Base-by-base conservation (phyloP, 2,797 vertebrate genomes). In the Rhynchonycteris naso region DNA sequence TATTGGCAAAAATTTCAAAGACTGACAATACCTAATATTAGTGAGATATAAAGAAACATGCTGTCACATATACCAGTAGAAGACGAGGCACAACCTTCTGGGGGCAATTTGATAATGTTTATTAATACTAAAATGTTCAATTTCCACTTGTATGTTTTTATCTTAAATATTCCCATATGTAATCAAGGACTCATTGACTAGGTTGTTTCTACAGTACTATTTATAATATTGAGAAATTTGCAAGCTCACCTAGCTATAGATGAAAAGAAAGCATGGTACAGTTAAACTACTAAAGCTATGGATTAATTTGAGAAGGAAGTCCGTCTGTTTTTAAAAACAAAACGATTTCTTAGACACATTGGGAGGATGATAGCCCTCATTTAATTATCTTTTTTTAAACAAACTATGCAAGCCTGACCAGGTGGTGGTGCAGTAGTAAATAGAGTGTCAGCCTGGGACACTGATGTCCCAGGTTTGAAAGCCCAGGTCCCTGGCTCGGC, bases 161-260 rank as follows among this genome's bases (percentile, higher is more conserved):
- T 76, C 66, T 80, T 93, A 92, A 68, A 78, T 54, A 72, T 56
- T 68, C 16, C 21, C n/a, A 50, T 84, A 6, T 89, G 28, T 61
- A 10, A 58, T 92, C 81, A 93, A 72, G 79, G 59, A 87, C 14
- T 66, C 66, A 66, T 65, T 89, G 21, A 61, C 50, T 5, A 61
- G 19, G n/a, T 66, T 63, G 52, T 90, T 90, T 50, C 14, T 89
- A 61, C 30, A 80, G 28, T 83, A 21, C 43, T 79, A 11, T 86
- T 90, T 93, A 75, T 82, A 84, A 65, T 80, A 22, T 38, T 76
- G 59, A 65, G 38, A 94, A 85, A 52, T 85, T 90, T 81, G n/a
- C 69, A 92, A 74, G 69, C 54, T 90, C 74, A 83, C 59, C n/a
- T 66, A 78, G 56, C 52, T 69, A 5, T 47, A 69, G n/a, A 63